Percentiles rank a stretch among this genome's conserved stretches.
Conservation (phyloP, 2,113 vertebrate genomes). For the Daphoenositta chrysoptera region DNA sequence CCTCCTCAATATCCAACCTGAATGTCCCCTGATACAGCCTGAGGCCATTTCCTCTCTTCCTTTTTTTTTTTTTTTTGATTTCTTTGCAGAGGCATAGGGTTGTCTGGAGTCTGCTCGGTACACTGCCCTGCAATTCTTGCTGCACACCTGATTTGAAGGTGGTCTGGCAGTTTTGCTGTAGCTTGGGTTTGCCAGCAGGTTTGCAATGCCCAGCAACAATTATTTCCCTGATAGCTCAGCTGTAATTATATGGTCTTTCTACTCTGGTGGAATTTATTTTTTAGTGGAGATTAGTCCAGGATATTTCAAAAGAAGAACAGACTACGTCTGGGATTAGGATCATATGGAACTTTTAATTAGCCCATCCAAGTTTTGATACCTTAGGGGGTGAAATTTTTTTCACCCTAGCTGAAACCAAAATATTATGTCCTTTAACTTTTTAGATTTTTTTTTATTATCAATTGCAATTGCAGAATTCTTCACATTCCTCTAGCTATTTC, state of each 20-base stretch:
- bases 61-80: too few relatives aligned
- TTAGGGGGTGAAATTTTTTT: neutral
- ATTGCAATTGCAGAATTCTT: neutral
- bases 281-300: neutral
- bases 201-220: neutral
- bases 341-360: neutral
- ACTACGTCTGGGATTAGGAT: neutral
- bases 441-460: too few relatives aligned
- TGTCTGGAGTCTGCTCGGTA: neutral
- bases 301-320: neutral
- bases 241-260: neutral
- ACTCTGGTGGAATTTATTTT: neutral
- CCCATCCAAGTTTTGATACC: neutral
- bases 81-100: neutral
- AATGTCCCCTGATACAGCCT: neutral
- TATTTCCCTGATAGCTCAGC: neutral
- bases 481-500: neutral
- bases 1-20: neutral
- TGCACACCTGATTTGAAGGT: neutral
- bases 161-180: neutral
- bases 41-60: neutral
- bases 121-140: too few relatives aligned
- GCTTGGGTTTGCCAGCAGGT: neutral
- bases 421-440: neutral
- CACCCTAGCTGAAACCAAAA: neutral